Percentiles rank a stretch among this genome's conserved stretches.
These are phyloP conservation scores for Stenchaetothrips biformis DNA, from an alignment of 2,888 invertebrate species.

Conservation along the genomic window DNA sequence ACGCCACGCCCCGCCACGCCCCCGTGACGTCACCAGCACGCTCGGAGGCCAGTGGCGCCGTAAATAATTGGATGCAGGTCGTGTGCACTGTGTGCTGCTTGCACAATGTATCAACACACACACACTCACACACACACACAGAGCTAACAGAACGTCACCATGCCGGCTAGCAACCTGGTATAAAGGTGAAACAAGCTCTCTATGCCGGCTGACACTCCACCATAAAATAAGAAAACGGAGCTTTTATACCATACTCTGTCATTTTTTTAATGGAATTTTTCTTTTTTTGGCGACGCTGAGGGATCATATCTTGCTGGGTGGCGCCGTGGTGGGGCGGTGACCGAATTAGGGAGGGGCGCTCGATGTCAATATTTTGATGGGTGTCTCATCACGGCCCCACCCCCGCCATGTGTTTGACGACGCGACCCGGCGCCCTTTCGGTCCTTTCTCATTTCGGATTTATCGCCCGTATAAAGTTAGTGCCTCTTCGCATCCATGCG, in stretches of 20 bases:
- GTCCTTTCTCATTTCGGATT: conserved; percentile 15
- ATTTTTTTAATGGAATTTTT: too few species aligned
- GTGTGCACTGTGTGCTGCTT: neutral
- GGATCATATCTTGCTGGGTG: too few species aligned
- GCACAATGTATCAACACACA: neutral
- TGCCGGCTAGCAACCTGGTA: neutral
- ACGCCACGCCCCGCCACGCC: neutral
- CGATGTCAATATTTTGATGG: too few species aligned
- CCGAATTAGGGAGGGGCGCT: too few species aligned
- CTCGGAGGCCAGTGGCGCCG: neutral
- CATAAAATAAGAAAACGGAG: too few species aligned
- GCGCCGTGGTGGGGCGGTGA: too few species aligned
- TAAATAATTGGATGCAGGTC: conserved; percentile 10
- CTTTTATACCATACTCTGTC: too few species aligned
- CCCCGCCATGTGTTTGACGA: neutral
- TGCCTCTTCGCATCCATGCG: neutral
- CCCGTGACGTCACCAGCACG: neutral
- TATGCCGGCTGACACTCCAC: too few species aligned
- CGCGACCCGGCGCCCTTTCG: neutral
- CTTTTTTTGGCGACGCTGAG: too few species aligned
- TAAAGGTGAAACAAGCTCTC: neutral
- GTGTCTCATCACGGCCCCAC: neutral
- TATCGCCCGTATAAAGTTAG: conserved; percentile 21
- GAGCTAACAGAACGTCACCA: neutral
- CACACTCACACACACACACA: too few species aligned